Evolutionary conservation across 2,797 vertebrate species (phyloP), one percentile per base, ranked within the genome.

Genomic region (Pogoniulus pusillus): DNA sequence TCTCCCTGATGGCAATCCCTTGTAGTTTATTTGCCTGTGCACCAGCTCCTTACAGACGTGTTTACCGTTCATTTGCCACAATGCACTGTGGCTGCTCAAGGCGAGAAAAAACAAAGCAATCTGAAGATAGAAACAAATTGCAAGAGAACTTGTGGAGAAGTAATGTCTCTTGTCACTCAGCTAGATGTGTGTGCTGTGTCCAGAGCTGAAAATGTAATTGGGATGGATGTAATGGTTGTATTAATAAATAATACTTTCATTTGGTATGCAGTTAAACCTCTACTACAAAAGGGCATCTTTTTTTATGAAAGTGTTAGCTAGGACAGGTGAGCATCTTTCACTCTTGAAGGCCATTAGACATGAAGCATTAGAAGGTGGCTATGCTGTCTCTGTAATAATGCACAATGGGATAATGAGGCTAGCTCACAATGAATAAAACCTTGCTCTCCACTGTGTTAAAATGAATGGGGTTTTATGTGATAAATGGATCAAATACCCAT

Each of bases 341-440:
- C 51, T 88, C 71, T 41, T 74, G 43, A 82, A 87, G 84, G 19
- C 64, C 62, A 57, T 57, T 26, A 32, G 16, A 70, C 51, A 13
- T 73, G 58, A 91, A 92, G 4, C 23, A 68, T 82, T 79, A 43
- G 72, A 85, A 82, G 29, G 7, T 71, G 62, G 6, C 27, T 84
- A 19, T 76, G 59, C 32, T 77, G 20, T 57, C 74, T 86, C 57
- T 65, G 0, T 77, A 89, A 65, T 41, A 84, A 79, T 64, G 34
- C 45, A 10, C 58, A 72, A 59, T 55, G 53, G 85, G 51, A 92
- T 91, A 93, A 91, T 23, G 47, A 93, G 64, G 54, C 15, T 76
- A 71, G n/a, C n/a, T 82, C n/a, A 29, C 65, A 76, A 79, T 62
- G 80, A 90, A 76, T 79, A 92, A 90, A 94, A 83, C 47, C 24